phyloP scores from a whole-genome alignment of 2,113 vertebrate genomes.

The Hypomesus transpacificus region DNA sequence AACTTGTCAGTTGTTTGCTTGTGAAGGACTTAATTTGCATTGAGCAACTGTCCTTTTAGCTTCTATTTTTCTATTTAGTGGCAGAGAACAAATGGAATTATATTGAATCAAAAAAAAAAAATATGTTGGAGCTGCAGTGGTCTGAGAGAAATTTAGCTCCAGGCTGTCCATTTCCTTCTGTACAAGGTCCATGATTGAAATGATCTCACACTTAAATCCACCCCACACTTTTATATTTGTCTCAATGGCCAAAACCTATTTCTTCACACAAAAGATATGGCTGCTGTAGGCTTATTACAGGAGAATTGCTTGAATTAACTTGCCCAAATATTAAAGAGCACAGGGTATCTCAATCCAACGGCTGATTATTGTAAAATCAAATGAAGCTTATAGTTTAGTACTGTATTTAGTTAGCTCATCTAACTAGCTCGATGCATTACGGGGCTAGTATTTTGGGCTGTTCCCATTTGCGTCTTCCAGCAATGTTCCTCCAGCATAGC shows the following conservation, averaged over 20 bases:
- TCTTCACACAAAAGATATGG: neutral
- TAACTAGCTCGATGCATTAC: neutral
- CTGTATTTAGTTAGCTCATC: neutral
- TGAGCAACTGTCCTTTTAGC: slow-evolving; percentile 23
- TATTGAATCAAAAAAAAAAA: slow-evolving; percentile 23
- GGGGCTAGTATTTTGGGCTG: neutral
- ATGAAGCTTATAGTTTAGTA: neutral
- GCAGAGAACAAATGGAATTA: slow-evolving; percentile 21
- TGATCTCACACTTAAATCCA: slow-evolving; percentile 4
- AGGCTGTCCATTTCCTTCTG: slow-evolving; percentile 22
- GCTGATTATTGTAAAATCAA: slow-evolving; percentile 1
- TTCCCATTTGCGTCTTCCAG: neutral
- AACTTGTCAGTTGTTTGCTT: slow-evolving; percentile 25
- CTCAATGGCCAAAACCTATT: slow-evolving; percentile 6
- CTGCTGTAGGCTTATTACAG: neutral
- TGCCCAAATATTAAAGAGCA: neutral
- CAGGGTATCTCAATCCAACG: neutral
- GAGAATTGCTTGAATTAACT: slow-evolving; percentile 5
- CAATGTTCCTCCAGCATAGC: neutral
- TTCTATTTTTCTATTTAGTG: neutral
- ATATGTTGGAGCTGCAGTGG: neutral
- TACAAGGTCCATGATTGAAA: slow-evolving; percentile 20
- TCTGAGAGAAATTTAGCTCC: slow-evolving; percentile 6
- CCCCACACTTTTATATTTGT: neutral
- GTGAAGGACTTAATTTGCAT: slow-evolving; percentile 21